These are phyloP conservation scores for Sapajus apella DNA, from an alignment of 2,113 vertebrate species.

Conservation along the genomic window DNA sequence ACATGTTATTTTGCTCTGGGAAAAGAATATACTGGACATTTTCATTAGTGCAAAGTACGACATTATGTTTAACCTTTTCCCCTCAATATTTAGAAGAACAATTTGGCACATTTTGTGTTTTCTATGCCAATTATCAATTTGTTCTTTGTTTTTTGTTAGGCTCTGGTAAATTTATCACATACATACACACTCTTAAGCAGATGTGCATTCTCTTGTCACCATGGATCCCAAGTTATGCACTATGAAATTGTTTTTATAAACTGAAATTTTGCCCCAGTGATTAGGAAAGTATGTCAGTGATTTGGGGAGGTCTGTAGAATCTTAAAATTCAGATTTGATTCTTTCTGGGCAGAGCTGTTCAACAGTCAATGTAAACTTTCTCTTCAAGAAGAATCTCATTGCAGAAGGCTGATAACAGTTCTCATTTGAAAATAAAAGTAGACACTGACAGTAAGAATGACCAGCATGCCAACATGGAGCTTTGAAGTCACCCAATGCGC, in stretches of 20 bases:
- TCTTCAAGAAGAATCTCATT: slow-evolving; percentile 45
- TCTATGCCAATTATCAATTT: slow-evolving; percentile 54
- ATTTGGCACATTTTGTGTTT: slow-evolving; percentile 61
- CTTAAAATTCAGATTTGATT: background rate
- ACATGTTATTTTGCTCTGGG: slow-evolving; percentile 53
- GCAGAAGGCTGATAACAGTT: slow-evolving; percentile 24
- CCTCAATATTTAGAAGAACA: slow-evolving; percentile 9
- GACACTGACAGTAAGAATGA: background rate
- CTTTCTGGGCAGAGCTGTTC: slow-evolving; percentile 52
- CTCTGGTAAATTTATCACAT: slow-evolving; percentile 19
- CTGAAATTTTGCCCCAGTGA: slow-evolving; percentile 40
- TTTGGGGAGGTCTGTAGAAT: slow-evolving; percentile 17
- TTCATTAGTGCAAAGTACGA: slow-evolving; percentile 53
- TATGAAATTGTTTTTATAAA: slow-evolving; percentile 61
- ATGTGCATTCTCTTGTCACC: background rate
- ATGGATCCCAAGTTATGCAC: slow-evolving; percentile 37
- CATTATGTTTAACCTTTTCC: slow-evolving; percentile 60
- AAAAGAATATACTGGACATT: slow-evolving; percentile 42
- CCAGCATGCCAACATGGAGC: background rate
- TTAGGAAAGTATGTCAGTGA: slow-evolving; percentile 30
- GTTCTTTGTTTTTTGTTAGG: slow-evolving; percentile 19
- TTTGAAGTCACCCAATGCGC: slow-evolving; percentile 20
- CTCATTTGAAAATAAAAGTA: slow-evolving; percentile 30
- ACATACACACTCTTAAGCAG: background rate
- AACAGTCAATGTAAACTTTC: slow-evolving; percentile 28